Evolutionary conservation across 1,140 invertebrate genomes (phyloP).

Genomic region (Zaprionus taronus): DNA sequence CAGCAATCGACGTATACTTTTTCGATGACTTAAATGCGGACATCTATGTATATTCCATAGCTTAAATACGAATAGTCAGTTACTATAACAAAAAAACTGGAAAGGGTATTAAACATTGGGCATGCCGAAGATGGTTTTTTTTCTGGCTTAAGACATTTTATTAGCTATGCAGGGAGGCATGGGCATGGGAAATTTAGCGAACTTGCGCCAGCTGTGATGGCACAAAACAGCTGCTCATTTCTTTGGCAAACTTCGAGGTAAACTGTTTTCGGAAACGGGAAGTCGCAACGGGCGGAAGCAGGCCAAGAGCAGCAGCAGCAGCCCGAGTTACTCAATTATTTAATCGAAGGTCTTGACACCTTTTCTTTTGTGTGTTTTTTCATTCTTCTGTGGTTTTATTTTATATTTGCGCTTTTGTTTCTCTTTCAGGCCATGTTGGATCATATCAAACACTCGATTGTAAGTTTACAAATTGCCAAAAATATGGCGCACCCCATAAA

Average conservation of each 20-base stretch:
- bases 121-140: no score
- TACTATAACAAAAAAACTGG: no score
- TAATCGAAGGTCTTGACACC: constrained; percentile 35
- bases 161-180: constrained; percentile 46
- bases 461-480: constrained; percentile 98
- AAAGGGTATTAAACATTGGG: no score
- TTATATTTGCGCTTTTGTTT: background rate
- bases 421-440: constrained; percentile 91
- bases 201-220: constrained; percentile 35
- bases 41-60: no score
- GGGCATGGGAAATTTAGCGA: constrained; percentile 39
- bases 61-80: no score
- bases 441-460: constrained; percentile 98
- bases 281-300: constrained; percentile 8
- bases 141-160: constrained; percentile 15
- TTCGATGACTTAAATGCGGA: no score
- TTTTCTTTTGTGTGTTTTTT: constrained; percentile 4
- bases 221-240: constrained; percentile 46
- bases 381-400: background rate
- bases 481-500: constrained; percentile 95
- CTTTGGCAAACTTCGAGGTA: constrained; percentile 44
- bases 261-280: constrained; percentile 31
- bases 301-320: background rate
- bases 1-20: no score
- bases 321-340: constrained; percentile 21